Evolutionary conservation across 2,113 vertebrate species (phyloP).

Genomic region (Loxodonta africana): DNA sequence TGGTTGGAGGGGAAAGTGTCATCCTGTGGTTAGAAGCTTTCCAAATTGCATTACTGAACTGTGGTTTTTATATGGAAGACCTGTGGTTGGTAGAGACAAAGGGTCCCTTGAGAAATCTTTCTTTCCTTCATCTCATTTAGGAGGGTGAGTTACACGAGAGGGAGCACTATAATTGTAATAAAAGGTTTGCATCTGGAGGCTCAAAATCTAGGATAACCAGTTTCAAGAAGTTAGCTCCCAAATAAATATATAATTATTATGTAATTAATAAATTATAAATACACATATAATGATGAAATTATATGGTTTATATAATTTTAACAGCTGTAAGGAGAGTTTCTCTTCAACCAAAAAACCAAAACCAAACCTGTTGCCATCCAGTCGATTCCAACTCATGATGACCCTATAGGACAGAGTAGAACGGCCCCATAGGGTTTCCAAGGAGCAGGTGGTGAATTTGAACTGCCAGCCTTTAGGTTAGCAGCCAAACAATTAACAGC

Average conservation of each 20-base stretch:
- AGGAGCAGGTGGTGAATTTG: too few species aligned
- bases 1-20: not conserved
- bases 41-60: not conserved
- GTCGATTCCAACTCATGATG: too few species aligned
- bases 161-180: not conserved
- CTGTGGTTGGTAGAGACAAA: not conserved
- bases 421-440: too few species aligned
- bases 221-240: not conserved
- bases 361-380: too few species aligned
- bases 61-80: not conserved
- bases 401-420: too few species aligned
- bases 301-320: not conserved
- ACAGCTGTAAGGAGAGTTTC: not conserved
- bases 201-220: not conserved
- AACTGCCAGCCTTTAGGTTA: too few species aligned
- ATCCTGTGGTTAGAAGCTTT: not conserved
- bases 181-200: not conserved
- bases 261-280: not conserved
- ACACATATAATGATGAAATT: constrained; percentile 1
- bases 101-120: not conserved
- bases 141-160: not conserved
- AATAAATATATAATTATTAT: not conserved
- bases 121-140: not conserved
- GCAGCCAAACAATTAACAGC: too few species aligned
- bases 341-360: not conserved